These are phyloP conservation scores for Lanistes nyassanus DNA, from an alignment of 1,140 invertebrate species.

Conservation along the genomic window DNA sequence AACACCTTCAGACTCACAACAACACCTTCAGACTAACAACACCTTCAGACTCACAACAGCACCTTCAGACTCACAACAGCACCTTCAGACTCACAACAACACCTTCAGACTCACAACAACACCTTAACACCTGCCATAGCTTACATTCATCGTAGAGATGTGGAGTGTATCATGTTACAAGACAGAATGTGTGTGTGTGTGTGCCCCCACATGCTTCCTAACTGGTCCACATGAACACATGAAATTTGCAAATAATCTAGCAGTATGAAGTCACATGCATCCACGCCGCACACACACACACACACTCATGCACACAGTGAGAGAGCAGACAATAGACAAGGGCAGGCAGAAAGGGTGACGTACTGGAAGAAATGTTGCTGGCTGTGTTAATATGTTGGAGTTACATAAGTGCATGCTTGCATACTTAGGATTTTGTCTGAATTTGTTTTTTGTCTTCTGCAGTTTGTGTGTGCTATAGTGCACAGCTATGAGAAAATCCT, in stretches of 20 bases:
- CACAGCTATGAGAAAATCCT: conserved; percentile 31
- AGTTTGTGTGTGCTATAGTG: conserved; percentile 30
- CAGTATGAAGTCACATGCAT: not conserved
- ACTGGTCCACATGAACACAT: not conserved
- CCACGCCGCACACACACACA: not conserved
- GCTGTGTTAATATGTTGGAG: not conserved
- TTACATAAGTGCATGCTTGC: not conserved
- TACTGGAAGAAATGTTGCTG: not conserved
- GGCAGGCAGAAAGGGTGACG: not conserved
- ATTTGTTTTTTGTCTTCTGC: conserved; percentile 4
- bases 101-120: too few relatives aligned
- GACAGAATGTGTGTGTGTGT: not conserved
- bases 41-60: too few relatives aligned
- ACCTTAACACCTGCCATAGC: not conserved
- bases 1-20: too few relatives aligned
- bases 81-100: too few relatives aligned
- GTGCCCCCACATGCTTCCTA: not conserved
- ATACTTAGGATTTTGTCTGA: not conserved
- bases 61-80: too few relatives aligned
- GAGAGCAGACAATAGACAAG: not conserved
- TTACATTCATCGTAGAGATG: not conserved
- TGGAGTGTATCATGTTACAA: not conserved
- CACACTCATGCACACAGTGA: not conserved
- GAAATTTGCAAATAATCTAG: not conserved
- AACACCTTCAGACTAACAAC: too few relatives aligned